Conservation (phyloP, 1,140 invertebrate species). For the Aethina tumida region DNA sequence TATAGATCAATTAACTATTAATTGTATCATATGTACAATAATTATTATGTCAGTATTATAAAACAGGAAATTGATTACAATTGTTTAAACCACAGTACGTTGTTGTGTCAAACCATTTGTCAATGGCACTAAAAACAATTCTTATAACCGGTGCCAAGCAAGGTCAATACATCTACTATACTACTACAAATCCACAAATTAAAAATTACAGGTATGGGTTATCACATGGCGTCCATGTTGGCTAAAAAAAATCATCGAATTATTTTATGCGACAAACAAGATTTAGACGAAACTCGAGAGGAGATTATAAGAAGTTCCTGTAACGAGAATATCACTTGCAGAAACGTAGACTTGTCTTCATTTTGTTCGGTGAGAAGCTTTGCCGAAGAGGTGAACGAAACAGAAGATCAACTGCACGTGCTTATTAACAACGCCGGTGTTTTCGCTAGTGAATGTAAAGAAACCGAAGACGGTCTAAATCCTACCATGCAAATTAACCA, state of each 20-base stretch:
- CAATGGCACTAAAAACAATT: conserved; percentile 53
- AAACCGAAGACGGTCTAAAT: conserved; percentile 49
- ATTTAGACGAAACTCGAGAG: conserved; percentile 53
- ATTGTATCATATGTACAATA: no score
- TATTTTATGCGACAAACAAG: conserved; percentile 80
- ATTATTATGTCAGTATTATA: no score
- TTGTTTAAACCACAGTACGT: no score
- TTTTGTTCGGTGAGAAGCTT: conserved; percentile 42
- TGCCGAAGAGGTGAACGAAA: conserved; percentile 37
- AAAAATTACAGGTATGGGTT: conserved; percentile 65
- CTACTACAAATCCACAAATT: background rate
- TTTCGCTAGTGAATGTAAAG: conserved; percentile 27
- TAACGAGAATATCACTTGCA: conserved; percentile 16
- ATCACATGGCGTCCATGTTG: conserved; percentile 71
- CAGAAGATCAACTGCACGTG: conserved; percentile 48
- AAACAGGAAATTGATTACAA: no score
- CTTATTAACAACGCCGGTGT: conserved; percentile 58
- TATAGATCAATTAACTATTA: no score
- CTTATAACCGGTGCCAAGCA: conserved; percentile 79
- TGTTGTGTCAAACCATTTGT: no score
- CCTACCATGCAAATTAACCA: conserved; percentile 53
- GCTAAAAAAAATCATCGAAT: conserved; percentile 69
- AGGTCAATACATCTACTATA: conserved; percentile 2
- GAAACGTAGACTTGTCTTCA: conserved; percentile 39
- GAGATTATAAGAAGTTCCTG: conserved; percentile 29